These are phyloP conservation scores for Apteryx mantelli DNA, from an alignment of 2,113 vertebrate genomes.

Conservation along the genomic window DNA sequence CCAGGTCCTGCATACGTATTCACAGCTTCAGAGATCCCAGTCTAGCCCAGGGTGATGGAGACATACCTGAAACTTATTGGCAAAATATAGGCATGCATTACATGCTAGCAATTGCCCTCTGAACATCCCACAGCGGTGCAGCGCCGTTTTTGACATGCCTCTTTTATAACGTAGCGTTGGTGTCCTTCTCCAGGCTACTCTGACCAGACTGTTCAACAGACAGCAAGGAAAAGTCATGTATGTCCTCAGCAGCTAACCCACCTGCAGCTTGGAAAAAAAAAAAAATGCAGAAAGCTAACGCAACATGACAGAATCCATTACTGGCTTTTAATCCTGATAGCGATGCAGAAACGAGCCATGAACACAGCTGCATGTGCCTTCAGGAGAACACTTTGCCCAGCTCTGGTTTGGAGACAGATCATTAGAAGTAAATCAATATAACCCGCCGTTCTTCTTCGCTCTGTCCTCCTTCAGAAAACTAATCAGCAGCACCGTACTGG, in stretches of 20 bases:
- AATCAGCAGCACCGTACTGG: conserved; percentile 28
- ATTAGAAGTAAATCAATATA: conserved; percentile 67
- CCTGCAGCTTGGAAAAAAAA: background rate
- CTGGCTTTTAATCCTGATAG: conserved; percentile 30
- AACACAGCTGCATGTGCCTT: conserved; percentile 30
- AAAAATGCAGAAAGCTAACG: background rate
- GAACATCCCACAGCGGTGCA: background rate
- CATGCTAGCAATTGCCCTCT: background rate
- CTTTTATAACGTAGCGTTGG: background rate
- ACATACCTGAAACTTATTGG: background rate
- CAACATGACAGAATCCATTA: conserved; percentile 40
- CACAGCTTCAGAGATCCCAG: background rate
- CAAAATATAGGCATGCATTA: background rate
- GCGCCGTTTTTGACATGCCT: background rate
- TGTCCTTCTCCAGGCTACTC: background rate
- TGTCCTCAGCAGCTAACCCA: conserved; percentile 14
- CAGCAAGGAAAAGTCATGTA: background rate
- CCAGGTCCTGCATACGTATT: background rate
- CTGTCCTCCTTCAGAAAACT: conserved; percentile 46
- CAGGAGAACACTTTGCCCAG: background rate
- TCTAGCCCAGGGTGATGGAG: background rate
- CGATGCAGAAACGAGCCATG: background rate
- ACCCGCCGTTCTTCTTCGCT: conserved; percentile 33
- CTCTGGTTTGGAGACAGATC: conserved; percentile 47
- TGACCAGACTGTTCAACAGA: conserved; percentile 37